A percentile compares a stretch with the other conserved stretches of the same genome.
These are phyloP conservation scores for Carcina quercana DNA, from an alignment of 2,888 invertebrate genomes.

Conservation along the genomic window DNA sequence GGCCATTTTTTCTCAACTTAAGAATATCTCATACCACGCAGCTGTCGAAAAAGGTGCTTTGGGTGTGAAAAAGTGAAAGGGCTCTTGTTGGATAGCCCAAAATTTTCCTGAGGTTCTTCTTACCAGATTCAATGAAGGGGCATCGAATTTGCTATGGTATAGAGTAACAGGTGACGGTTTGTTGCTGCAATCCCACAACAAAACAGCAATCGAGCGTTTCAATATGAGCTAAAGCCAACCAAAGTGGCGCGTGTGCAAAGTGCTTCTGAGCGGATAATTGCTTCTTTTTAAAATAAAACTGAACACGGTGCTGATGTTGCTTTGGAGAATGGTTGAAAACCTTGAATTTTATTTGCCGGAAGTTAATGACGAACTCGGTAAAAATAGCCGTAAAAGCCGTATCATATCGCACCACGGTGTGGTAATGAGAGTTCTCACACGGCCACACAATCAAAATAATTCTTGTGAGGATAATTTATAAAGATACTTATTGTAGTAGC, in stretches of 20 bases:
- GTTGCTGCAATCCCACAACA: constrained; percentile 4
- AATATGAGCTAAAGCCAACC: constrained; percentile 2
- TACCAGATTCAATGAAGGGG: constrained; percentile 6
- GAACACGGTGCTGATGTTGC: constrained; percentile 1
- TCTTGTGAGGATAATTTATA: no score
- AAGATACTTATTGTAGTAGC: no score
- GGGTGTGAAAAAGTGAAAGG: no score
- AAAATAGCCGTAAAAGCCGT: constrained; percentile 3
- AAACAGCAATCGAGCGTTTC: constrained; percentile 6
- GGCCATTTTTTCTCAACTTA: no score
- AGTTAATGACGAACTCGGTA: constrained; percentile 5
- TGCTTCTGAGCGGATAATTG: constrained; percentile 2
- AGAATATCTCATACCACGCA: no score
- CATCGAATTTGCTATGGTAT: constrained; percentile 4
- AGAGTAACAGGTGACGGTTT: constrained; percentile 5
- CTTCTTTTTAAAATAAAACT: constrained; percentile 5
- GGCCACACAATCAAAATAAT: constrained; percentile 7
- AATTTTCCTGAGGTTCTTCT: no score
- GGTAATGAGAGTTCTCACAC: constrained; percentile 1
- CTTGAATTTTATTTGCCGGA: constrained; percentile 2
- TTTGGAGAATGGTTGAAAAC: constrained; percentile 6
- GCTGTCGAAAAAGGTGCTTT: no score
- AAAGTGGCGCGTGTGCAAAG: constrained; percentile 3
- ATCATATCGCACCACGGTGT: constrained; percentile 7
- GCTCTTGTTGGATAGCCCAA: no score